These are phyloP conservation scores for Microplitis manilae DNA, from an alignment of 2,888 invertebrate genomes.

Conservation along the genomic window DNA sequence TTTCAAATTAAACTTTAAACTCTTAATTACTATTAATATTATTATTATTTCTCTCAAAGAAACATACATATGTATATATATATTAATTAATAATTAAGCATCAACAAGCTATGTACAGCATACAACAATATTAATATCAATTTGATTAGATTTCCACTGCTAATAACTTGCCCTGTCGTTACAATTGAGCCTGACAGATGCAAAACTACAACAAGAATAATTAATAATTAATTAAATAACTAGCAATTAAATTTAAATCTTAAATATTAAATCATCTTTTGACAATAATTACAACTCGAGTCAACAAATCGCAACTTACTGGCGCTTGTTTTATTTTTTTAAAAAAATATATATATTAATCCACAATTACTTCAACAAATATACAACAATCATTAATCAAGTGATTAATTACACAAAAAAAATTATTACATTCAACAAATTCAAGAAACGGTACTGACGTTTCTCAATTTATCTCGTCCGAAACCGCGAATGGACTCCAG, in stretches of 20 bases:
- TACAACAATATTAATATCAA: neutral
- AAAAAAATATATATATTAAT: neutral
- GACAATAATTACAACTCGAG: constrained; percentile 3
- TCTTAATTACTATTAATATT: neutral
- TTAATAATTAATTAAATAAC: neutral
- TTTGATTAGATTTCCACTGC: constrained; percentile 19
- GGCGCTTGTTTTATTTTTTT: neutral
- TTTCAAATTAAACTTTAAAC: neutral
- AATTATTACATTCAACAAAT: constrained; percentile 26
- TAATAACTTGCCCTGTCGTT: constrained; percentile 12
- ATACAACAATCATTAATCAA: neutral
- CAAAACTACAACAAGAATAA: neutral
- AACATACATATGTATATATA: neutral
- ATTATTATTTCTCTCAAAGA: neutral
- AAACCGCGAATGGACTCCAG: constrained; percentile 82
- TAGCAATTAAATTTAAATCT: too few relatives aligned
- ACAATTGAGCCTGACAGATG: constrained; percentile 21
- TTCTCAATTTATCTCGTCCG: constrained; percentile 63
- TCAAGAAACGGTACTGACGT: constrained; percentile 54
- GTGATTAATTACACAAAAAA: constrained; percentile 23
- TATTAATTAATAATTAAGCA: neutral
- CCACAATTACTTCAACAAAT: neutral
- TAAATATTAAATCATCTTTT: neutral
- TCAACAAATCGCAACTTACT: constrained; percentile 11
- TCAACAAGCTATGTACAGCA: constrained; percentile 13